Evolutionary conservation across 2,113 vertebrate genomes (phyloP).

Genomic region (Heteronetta atricapilla): DNA sequence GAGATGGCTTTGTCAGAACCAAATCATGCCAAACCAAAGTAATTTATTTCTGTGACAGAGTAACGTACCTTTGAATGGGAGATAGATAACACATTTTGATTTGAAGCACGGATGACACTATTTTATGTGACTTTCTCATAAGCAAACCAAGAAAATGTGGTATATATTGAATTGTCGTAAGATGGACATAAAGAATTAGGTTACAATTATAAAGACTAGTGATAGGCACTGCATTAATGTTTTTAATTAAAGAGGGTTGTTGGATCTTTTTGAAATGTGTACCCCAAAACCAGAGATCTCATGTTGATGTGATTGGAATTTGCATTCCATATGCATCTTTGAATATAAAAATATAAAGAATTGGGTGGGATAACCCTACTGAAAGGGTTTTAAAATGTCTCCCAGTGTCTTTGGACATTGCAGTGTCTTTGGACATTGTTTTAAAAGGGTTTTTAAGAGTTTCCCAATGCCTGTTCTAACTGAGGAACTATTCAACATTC

Average conservation of each 20-base stretch:
- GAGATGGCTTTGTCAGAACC: slow-evolving; percentile 44
- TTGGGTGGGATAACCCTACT: not conserved
- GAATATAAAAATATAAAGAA: not conserved
- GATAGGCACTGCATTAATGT: not conserved
- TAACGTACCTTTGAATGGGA: not conserved
- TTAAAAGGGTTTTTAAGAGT: no score
- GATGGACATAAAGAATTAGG: not conserved
- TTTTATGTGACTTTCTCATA: not conserved
- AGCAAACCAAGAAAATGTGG: not conserved
- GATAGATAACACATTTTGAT: not conserved
- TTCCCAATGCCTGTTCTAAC: not conserved
- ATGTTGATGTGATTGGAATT: not conserved
- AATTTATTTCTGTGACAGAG: slow-evolving; percentile 46
- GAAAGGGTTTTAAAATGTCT: not conserved
- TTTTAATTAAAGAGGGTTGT: not conserved
- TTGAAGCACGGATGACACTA: not conserved
- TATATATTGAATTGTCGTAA: not conserved
- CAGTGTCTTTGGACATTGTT: no score
- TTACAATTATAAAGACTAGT: not conserved
- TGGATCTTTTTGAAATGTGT: not conserved
- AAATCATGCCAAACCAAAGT: slow-evolving; percentile 45
- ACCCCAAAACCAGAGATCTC: not conserved
- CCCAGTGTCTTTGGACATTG: no score
- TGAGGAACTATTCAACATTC: not conserved
- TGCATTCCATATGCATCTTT: not conserved